Conservation (phyloP, 2,888 invertebrate genomes). For the Lumbricus terrestris region DNA sequence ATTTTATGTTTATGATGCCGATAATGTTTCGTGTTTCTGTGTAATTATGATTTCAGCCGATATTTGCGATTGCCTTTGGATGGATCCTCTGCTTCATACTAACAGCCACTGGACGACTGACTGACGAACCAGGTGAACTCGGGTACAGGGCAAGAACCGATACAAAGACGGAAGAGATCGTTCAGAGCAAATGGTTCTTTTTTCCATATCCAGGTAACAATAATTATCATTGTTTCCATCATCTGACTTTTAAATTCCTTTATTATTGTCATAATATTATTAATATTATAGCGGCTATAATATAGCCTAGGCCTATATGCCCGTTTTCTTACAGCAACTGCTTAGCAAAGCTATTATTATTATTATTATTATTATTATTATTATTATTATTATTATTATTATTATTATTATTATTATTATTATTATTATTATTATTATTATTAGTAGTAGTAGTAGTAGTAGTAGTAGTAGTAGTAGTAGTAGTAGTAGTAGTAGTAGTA, state of each 20-base stretch:
- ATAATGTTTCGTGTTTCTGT: background rate
- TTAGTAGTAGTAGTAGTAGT: background rate
- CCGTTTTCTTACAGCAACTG: no score
- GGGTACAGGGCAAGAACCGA: slow-evolving; percentile 56
- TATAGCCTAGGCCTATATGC: no score
- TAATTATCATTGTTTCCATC: background rate
- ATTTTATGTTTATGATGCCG: no score
- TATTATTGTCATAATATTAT: no score
- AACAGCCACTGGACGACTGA: slow-evolving; percentile 58
- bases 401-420: background rate
- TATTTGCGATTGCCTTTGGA: slow-evolving; percentile 10
- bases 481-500: no score
- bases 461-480: no score
- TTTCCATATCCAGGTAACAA: slow-evolving; percentile 24
- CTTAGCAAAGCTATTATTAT: no score
- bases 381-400: background rate
- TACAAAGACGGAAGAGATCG: slow-evolving; percentile 3
- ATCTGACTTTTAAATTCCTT: no score
- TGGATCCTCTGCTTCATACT: slow-evolving; percentile 54
- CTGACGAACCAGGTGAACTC: slow-evolving; percentile 49
- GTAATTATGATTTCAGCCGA: background rate
- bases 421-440: background rate
- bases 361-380: background rate
- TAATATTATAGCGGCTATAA: no score
- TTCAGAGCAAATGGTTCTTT: slow-evolving; percentile 19